phyloP scores from a whole-genome alignment of 2,797 vertebrate genomes.

The Chrysocyon brachyurus region DNA sequence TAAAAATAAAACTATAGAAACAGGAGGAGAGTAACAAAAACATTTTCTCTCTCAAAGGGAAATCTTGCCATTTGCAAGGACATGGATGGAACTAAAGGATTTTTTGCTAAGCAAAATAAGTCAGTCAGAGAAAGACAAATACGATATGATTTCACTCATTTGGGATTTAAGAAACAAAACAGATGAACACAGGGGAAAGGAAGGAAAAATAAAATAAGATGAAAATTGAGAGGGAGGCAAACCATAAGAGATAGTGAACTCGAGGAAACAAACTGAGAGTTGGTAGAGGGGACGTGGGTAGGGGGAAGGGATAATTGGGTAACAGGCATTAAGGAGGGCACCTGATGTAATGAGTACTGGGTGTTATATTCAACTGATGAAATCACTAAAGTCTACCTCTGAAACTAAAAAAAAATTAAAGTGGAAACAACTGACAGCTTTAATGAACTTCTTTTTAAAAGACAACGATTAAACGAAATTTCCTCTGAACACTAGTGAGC shows the following conservation, averaged over 20 bases:
- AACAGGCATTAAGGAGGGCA: not conserved
- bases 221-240: not conserved
- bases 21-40: constrained; percentile 10
- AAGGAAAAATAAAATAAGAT: not conserved
- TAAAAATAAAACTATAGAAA: constrained; percentile 60
- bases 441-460: constrained; percentile 68
- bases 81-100: not conserved
- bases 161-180: not conserved
- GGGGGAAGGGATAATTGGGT: not conserved
- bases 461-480: constrained; percentile 45
- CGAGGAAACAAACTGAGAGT: not conserved
- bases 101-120: not conserved
- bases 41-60: not conserved
- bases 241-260: not conserved
- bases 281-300: not conserved
- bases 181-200: not conserved
- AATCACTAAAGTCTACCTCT: not conserved
- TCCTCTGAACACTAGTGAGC: constrained; percentile 56
- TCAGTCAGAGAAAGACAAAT: not conserved
- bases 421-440: constrained; percentile 39
- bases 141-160: not conserved
- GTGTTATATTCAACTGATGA: not conserved
- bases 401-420: not conserved
- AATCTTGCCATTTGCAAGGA: not conserved
- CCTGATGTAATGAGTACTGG: not conserved